These are phyloP conservation scores for Antigone vipio DNA, from an alignment of 2,113 vertebrate genomes.

Conservation along the genomic window DNA sequence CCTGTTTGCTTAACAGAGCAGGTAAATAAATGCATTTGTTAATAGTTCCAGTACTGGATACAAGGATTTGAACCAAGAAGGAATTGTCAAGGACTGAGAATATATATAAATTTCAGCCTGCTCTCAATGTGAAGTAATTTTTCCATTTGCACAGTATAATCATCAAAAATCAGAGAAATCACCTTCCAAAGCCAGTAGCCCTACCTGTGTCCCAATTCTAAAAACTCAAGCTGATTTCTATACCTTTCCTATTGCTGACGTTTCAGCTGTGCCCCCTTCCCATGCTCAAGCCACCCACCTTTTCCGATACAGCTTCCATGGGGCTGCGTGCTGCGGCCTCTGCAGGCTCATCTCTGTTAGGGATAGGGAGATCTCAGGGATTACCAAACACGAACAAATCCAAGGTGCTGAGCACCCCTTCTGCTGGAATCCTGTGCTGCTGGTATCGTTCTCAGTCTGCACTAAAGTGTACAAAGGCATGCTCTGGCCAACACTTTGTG, in stretches of 20 bases:
- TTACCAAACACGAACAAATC: not conserved
- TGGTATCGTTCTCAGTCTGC: not conserved
- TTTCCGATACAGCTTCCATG: not conserved
- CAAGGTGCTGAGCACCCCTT: not conserved
- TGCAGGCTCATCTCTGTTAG: not conserved
- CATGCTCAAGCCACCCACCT: not conserved
- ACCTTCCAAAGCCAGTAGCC: not conserved
- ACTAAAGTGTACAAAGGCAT: not conserved
- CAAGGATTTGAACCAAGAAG: not conserved
- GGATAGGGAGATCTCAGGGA: not conserved
- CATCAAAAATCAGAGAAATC: not conserved
- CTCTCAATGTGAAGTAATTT: not conserved
- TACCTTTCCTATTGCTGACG: not conserved
- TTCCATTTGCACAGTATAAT: not conserved
- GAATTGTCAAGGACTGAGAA: not conserved
- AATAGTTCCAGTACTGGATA: not conserved
- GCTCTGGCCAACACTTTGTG: not conserved
- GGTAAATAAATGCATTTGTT: not conserved
- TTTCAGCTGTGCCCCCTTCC: not conserved
- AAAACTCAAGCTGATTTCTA: not conserved
- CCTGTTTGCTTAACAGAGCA: not conserved
- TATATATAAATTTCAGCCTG: not conserved
- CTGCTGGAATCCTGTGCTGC: not conserved
- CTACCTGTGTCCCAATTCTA: not conserved
- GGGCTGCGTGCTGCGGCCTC: not conserved